Evolutionary conservation across 2,113 vertebrate genomes (phyloP), one percentile per base, ranked within the genome.

Genomic region (Bombycilla garrulus): DNA sequence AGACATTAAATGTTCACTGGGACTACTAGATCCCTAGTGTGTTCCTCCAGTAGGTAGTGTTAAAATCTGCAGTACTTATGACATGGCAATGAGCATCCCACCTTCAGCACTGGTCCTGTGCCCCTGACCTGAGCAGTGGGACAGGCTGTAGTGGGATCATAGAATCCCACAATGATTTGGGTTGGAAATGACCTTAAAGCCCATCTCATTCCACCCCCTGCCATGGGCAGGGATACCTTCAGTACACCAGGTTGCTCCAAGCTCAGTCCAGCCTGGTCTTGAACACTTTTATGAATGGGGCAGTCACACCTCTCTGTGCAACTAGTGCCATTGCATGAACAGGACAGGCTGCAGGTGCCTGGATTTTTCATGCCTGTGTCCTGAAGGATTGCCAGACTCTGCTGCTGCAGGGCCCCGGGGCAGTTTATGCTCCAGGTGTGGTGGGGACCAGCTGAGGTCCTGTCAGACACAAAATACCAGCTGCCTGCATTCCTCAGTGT

Each of bases 311-410:
- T 77, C 31, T 62, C 31, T 56, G 42, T 61, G 42, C 8, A 36
- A 2, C 29, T 67, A 36, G 5, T 90, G 62, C 40, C 17, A 23
- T 48, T 31, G 29, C 35, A 25, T 48, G 48, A 18, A 42, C 19
- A 29, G 21, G 31, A 54, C 8, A 26, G 72, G 40, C 48, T 76
- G 48, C 11, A 24, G 67, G 17, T 44, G 33, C 6, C 31, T 36
- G 50, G 1, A 7, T 31, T 65, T 42, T 12, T 26, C 6, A 0
- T 44, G 35, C 17, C 71, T 0, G 0, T 17, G 29, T 45, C 9
- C 44, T 26, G 44, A 19, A 62, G 53, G 35, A 12, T 45, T 57
- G 26, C 26, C 61, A 22, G 3, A 4, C 42, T 33, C 33, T 38
- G 48, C 77, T 51, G 57, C 40, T 45, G 45, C 50, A 22, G 48